Evolutionary conservation across 2,888 invertebrate species (phyloP).

Genomic region (Platycnemis pennipes): DNA sequence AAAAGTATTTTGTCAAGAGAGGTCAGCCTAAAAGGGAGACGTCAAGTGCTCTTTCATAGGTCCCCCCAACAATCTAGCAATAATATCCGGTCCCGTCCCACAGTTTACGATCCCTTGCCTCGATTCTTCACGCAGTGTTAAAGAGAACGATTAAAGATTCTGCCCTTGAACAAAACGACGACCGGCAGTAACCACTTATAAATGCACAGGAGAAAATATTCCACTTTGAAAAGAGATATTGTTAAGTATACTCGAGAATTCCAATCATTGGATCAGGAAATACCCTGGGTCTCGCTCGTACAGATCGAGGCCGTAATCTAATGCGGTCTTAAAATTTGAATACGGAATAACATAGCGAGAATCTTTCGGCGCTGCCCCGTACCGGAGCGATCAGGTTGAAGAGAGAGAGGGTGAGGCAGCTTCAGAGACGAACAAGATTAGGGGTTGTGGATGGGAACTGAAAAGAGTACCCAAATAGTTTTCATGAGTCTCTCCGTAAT

Average conservation of each 20-base stretch:
- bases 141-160: too few species aligned
- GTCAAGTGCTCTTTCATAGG: too few species aligned
- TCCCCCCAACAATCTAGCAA: too few species aligned
- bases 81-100: too few species aligned
- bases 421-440: conserved; percentile 8
- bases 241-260: not conserved
- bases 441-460: conserved; percentile 38
- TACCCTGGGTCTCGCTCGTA: not conserved
- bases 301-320: not conserved
- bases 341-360: conserved; percentile 60
- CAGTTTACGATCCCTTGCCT: too few species aligned
- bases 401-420: not conserved
- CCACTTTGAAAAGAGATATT: not conserved
- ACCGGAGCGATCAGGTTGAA: not conserved
- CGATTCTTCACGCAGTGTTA: too few species aligned
- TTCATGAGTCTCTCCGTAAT: conserved; percentile 13
- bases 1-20: too few species aligned
- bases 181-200: not conserved
- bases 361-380: not conserved
- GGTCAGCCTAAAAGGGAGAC: too few species aligned
- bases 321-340: conserved; percentile 54
- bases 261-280: conserved; percentile 22
- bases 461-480: not conserved
- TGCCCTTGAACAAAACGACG: too few species aligned
- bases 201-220: not conserved